These are phyloP conservation scores for Delia radicum DNA, from an alignment of 1,140 invertebrate genomes.

Conservation along the genomic window DNA sequence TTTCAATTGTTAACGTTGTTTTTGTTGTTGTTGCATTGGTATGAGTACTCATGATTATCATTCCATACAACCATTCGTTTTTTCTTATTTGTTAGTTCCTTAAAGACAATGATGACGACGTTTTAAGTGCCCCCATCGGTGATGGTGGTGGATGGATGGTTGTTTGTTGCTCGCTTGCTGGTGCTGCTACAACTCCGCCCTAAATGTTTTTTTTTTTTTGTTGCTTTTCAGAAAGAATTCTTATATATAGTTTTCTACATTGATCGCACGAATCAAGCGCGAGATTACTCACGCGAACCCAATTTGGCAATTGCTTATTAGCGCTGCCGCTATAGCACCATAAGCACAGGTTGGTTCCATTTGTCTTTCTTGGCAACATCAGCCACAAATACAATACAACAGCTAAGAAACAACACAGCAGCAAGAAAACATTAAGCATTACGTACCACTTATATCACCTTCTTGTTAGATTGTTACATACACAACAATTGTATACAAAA, in stretches of 20 bases:
- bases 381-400: background rate
- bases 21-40: background rate
- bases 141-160: constrained; percentile 1
- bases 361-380: constrained; percentile 2
- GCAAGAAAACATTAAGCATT: constrained; percentile 19
- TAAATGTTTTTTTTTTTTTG: constrained; percentile 6
- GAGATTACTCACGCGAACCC: constrained; percentile 54
- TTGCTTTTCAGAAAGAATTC: background rate
- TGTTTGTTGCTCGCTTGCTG: background rate
- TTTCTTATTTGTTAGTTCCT: background rate
- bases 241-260: background rate
- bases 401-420: background rate
- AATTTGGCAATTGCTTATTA: constrained; percentile 56
- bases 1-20: background rate
- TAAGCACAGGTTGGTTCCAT: background rate
- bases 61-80: constrained; percentile 10
- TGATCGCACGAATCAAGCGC: constrained; percentile 26
- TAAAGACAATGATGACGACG: constrained; percentile 15
- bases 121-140: constrained; percentile 11
- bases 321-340: constrained; percentile 37
- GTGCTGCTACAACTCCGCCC: constrained; percentile 18
- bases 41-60: constrained; percentile 10
- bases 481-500: background rate
- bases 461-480: constrained; percentile 10
- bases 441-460: constrained; percentile 17